Conservation (phyloP, 2,797 vertebrate species). For the Macrochelys suwanniensis region DNA sequence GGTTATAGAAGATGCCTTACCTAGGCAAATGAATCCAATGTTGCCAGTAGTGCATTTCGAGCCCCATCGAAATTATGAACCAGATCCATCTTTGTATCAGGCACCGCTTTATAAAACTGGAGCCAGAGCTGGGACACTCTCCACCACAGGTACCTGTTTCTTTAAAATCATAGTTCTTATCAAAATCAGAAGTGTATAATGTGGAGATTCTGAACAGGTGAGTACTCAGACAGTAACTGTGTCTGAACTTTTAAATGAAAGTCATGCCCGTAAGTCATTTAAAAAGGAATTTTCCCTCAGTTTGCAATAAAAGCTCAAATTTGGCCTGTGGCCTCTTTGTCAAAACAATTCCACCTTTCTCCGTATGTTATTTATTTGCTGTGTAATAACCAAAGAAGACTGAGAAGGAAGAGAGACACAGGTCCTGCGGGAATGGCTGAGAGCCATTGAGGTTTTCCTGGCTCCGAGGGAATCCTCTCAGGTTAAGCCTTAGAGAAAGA, state of each 20-base stretch:
- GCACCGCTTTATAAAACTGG: constrained; percentile 89
- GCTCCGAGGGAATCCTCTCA: neutral
- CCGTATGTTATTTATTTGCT: neutral
- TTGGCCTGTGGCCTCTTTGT: neutral
- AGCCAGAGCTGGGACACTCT: constrained; percentile 85
- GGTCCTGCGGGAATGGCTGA: neutral
- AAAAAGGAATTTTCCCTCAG: neutral
- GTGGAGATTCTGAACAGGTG: neutral
- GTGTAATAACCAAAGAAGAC: neutral
- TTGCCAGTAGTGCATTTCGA: constrained; percentile 90
- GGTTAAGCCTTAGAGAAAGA: neutral
- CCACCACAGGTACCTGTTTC: constrained; percentile 83
- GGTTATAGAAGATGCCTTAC: constrained; percentile 84
- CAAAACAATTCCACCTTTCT: neutral
- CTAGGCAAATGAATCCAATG: constrained; percentile 83
- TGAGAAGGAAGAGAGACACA: neutral
- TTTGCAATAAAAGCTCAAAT: neutral
- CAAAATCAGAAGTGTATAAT: neutral
- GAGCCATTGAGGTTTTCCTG: neutral
- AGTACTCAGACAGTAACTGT: neutral
- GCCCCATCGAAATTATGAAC: constrained; percentile 86
- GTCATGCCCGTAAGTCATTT: accelerated
- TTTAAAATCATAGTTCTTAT: neutral
- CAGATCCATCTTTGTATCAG: constrained; percentile 78
- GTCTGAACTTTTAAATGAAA: neutral